These are phyloP conservation scores for Eretmochelys imbricata DNA, from an alignment of 2,113 vertebrate genomes.

Conservation along the genomic window DNA sequence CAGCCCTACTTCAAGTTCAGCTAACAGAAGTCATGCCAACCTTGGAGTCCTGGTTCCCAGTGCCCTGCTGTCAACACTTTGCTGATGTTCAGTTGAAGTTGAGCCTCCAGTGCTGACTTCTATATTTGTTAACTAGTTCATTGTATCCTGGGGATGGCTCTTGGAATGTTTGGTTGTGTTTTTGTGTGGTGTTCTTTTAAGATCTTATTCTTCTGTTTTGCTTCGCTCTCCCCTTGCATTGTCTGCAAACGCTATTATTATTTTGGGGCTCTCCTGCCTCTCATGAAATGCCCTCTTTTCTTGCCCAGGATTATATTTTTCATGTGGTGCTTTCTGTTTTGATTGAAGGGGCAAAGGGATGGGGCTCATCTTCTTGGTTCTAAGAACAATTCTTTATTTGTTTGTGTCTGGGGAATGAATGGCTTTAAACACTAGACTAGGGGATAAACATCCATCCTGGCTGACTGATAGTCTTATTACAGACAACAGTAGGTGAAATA, in stretches of 20 bases:
- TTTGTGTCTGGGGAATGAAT: conserved; percentile 58
- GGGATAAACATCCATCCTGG: conserved; percentile 65
- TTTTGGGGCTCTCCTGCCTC: conserved; percentile 43
- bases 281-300: background rate
- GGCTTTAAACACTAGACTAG: conserved; percentile 54
- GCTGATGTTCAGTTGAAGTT: conserved; percentile 40
- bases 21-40: background rate
- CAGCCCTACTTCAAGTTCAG: background rate
- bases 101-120: conserved; percentile 34
- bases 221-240: conserved; percentile 42
- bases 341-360: conserved; percentile 63
- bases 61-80: background rate
- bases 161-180: conserved; percentile 6
- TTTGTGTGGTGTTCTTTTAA: conserved; percentile 5
- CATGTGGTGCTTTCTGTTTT: conserved; percentile 67
- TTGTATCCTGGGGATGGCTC: background rate
- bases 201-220: conserved; percentile 44
- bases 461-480: conserved; percentile 79
- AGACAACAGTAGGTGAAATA: conserved; percentile 70
- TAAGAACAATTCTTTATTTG: conserved; percentile 78
- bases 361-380: conserved; percentile 65
- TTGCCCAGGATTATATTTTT: conserved; percentile 69
- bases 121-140: background rate
- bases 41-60: background rate
- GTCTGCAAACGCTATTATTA: conserved; percentile 36